A percentile compares a stretch with the other conserved stretches of the same genome.
Evolutionary conservation across 2,113 vertebrate species (phyloP).

Genomic region (Podilymbus podiceps): DNA sequence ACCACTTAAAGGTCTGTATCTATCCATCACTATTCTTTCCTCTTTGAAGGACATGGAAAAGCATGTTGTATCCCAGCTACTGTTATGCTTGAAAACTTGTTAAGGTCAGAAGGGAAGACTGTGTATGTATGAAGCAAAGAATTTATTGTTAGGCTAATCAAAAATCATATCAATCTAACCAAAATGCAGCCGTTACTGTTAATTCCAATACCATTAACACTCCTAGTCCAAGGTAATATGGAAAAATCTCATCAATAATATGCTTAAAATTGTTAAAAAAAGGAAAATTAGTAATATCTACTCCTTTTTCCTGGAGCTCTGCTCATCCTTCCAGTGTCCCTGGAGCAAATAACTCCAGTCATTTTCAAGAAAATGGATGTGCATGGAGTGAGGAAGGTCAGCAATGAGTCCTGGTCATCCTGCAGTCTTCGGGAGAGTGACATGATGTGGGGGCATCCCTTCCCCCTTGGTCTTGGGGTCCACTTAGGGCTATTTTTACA

Average conservation of each 20-base stretch:
- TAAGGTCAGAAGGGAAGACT: not conserved
- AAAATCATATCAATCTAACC: not conserved
- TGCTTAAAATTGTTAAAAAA: not conserved
- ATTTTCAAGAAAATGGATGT: not conserved
- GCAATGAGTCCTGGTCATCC: not conserved
- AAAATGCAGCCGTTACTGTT: not conserved
- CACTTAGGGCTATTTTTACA: not conserved
- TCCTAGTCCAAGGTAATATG: not conserved
- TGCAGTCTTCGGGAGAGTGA: not conserved
- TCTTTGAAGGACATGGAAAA: not conserved
- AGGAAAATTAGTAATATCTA: not conserved
- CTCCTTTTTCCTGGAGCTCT: not conserved
- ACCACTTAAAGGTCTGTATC: not conserved
- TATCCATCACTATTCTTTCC: not conserved
- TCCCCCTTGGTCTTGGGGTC: not conserved
- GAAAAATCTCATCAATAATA: not conserved
- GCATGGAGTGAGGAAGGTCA: rapidly evolving
- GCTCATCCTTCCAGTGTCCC: not conserved
- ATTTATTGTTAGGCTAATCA: not conserved
- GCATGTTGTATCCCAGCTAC: not conserved
- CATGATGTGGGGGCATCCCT: rapidly evolving
- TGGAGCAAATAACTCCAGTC: not conserved
- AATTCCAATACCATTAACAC: not conserved
- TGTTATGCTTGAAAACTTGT: not conserved
- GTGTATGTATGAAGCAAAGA: not conserved